These are phyloP conservation scores for Mesochorus sp. DNA, from an alignment of 2,888 invertebrate genomes.

Conservation along the genomic window DNA sequence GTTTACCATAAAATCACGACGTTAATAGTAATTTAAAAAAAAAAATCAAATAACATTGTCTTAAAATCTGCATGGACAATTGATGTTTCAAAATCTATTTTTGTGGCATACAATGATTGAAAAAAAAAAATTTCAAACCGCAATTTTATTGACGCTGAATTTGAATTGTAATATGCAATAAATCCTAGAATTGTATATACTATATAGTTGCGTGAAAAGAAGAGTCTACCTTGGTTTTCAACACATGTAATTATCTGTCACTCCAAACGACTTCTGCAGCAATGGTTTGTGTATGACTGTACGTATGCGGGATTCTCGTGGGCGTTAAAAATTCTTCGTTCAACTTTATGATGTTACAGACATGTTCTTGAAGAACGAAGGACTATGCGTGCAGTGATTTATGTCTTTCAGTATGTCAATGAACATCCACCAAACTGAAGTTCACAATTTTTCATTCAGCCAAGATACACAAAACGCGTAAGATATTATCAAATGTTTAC, in stretches of 20 bases:
- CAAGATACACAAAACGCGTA: background rate
- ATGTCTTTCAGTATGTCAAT: slow-evolving; percentile 26
- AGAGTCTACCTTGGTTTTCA: background rate
- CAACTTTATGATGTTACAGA: slow-evolving; percentile 44
- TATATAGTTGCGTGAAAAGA: background rate
- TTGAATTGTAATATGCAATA: too few species aligned
- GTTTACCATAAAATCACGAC: background rate
- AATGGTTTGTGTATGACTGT: background rate
- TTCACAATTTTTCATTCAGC: slow-evolving; percentile 21
- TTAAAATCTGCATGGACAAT: too few species aligned
- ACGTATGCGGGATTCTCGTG: slow-evolving; percentile 19
- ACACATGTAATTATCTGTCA: slow-evolving; percentile 50
- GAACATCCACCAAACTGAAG: slow-evolving; percentile 1
- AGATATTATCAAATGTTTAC: slow-evolving; percentile 13
- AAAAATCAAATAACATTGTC: too few species aligned
- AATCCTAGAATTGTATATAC: background rate
- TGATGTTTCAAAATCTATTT: background rate
- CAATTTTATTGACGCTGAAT: too few species aligned
- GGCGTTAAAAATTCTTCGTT: slow-evolving; percentile 34
- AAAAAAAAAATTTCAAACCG: too few species aligned
- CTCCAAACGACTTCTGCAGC: slow-evolving; percentile 12
- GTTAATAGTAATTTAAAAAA: background rate
- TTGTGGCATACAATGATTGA: too few species aligned
- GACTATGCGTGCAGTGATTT: slow-evolving; percentile 38
- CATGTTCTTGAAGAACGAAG: slow-evolving; percentile 27